phyloP scores from a whole-genome alignment of 2,888 invertebrate genomes.

The Sympetrum striolatum region DNA sequence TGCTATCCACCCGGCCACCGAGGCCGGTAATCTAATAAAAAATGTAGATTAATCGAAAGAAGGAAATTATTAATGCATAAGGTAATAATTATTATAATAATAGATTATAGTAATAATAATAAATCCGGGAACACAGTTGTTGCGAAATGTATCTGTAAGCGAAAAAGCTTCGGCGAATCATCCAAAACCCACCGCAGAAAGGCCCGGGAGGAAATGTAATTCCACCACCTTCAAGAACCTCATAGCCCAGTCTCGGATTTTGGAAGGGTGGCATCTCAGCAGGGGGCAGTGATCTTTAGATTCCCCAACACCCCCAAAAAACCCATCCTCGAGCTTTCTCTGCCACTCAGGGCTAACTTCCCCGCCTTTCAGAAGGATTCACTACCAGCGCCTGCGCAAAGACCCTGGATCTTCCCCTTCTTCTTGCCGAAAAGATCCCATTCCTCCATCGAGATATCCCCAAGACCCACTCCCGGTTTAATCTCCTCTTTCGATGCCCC shows the following conservation, averaged over 20 bases:
- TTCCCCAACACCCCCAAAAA: background rate
- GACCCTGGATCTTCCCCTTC: background rate
- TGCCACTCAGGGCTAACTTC: background rate
- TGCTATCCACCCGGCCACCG: too few relatives aligned
- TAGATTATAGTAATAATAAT: too few relatives aligned
- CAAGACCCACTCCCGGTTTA: background rate
- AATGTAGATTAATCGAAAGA: too few relatives aligned
- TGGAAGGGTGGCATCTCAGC: background rate
- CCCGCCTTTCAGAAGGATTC: background rate
- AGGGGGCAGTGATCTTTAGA: background rate
- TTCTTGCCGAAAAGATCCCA: background rate
- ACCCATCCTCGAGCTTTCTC: background rate
- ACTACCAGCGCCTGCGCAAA: background rate
- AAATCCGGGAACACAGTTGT: too few relatives aligned
- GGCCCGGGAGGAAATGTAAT: background rate
- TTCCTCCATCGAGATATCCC: background rate
- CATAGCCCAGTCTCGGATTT: background rate
- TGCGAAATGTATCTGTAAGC: too few relatives aligned
- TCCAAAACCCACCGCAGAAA: background rate
- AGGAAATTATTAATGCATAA: too few relatives aligned
- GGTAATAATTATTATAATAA: too few relatives aligned
- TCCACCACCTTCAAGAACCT: background rate
- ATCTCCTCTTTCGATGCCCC: background rate
- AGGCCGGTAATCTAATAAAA: too few relatives aligned
- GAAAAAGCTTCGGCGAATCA: too few relatives aligned